Base-by-base conservation (phyloP, 2,113 vertebrate species). In the Ploceus nigricollis region DNA sequence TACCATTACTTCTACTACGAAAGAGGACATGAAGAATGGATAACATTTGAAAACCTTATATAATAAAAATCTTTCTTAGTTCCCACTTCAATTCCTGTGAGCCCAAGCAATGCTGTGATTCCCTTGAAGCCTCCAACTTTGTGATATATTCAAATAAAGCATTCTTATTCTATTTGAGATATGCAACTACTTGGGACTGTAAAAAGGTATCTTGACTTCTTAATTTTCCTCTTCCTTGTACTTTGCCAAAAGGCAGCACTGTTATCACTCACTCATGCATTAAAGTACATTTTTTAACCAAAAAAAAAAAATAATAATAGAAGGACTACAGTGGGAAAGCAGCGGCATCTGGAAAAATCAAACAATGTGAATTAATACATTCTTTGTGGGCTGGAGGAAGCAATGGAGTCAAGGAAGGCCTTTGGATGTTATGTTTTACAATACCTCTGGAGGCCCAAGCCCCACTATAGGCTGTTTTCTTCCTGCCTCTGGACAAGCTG, bases 381-480 rank as follows among this genome's bases (percentile, higher is more conserved):
- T 94, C 94, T 93, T 96, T 97, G 73, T 80, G 92, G 96, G 69
- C 81, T 79, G 53, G 45, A 76, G 90, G 89, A 95, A 95, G 85
- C 61, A 72, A 89, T 58, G 75, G 90, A 91, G 94, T 91, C 91
- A 82, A 79, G 71, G 33, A 90, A 92, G 93, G 76, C 83, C 82
- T 79, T 92, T 93, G 89, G 87, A 93, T 95, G 91, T 86, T 75
- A 78, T 93, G 92, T 93, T 98, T 97, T 94, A 92, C 89, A 94
- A 82, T 96, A 93, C 63, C 44, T 91, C 95, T 96, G 89, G 82
- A 97, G 96, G 91, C 90, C 92, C 82, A 56, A 96, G 91, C 64
- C 84, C 72, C 93, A 90, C 56, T 83, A 68, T 91, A 96, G 87
- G 48, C 87, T 92, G 82, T 88, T 96, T 93, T 97, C 80, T 94